Conservation (phyloP, 2,888 invertebrate genomes). For the Lepidocyrtoides sp. region DNA sequence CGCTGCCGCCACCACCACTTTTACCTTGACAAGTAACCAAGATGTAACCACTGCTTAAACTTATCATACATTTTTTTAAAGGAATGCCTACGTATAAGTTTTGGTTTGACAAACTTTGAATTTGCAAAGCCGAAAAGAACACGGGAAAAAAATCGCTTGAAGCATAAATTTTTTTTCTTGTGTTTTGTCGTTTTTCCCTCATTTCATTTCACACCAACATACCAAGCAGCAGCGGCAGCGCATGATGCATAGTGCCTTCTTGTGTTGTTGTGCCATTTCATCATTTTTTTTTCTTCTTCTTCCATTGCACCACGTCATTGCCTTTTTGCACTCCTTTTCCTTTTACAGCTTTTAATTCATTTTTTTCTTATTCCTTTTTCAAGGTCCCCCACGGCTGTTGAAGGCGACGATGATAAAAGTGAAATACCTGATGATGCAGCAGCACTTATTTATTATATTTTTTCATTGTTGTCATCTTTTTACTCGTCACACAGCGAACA, state of each 20-base stretch:
- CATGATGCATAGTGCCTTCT: too few species aligned
- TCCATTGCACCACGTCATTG: not conserved
- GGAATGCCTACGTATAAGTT: too few species aligned
- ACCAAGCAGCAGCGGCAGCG: not conserved
- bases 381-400: constrained; percentile 65
- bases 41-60: too few species aligned
- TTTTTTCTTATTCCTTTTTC: constrained; percentile 1
- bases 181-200: too few species aligned
- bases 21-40: too few species aligned
- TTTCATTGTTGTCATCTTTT: not conserved
- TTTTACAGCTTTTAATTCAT: constrained; percentile 38
- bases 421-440: constrained; percentile 12
- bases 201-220: not conserved
- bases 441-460: too few species aligned
- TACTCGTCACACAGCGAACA: too few species aligned
- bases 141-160: not conserved
- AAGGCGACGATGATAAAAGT: constrained; percentile 36
- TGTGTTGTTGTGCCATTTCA: not conserved
- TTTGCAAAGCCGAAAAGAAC: too few species aligned
- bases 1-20: too few species aligned
- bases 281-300: constrained; percentile 5
- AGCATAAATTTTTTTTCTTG: too few species aligned
- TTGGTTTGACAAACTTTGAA: too few species aligned
- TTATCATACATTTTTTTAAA: too few species aligned
- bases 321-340: not conserved